Evolutionary conservation across 1,140 invertebrate species (phyloP).

Genomic region (Centruroides sculpturatus): DNA sequence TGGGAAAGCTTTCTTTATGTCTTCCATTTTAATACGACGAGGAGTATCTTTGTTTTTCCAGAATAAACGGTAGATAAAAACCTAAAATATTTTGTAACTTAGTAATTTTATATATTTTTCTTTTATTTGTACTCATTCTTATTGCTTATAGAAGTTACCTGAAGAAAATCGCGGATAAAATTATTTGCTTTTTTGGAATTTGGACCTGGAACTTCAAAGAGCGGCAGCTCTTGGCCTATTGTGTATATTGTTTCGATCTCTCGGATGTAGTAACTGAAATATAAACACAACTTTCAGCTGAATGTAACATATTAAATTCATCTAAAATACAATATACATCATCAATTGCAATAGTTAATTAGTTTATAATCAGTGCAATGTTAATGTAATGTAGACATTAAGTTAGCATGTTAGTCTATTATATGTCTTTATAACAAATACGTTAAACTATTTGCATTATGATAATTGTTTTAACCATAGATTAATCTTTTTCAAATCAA

Average conservation of each 20-base stretch:
- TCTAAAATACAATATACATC: no score
- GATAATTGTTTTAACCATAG: no score
- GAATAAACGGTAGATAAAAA: conserved; percentile 96
- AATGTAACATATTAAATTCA: no score
- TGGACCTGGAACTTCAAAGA: conserved; percentile 96
- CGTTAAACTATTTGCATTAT: no score
- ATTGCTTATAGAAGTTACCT: conserved; percentile 38
- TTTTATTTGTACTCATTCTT: no score
- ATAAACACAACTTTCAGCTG: conserved; percentile 20
- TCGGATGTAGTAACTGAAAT: conserved; percentile 69
- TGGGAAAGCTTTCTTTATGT: conserved; percentile 93
- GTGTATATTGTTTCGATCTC: conserved; percentile 79
- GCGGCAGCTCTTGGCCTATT: conserved; percentile 89
- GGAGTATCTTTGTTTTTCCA: conserved; percentile 89
- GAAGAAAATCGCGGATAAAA: conserved; percentile 93
- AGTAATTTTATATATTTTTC: no score
- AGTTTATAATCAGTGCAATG: no score
- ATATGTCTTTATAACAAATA: no score
- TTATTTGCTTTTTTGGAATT: conserved; percentile 98
- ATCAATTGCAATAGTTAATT: no score
- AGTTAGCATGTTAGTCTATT: no score
- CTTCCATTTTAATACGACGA: conserved; percentile 93
- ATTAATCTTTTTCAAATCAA: no score
- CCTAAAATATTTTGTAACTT: conserved; percentile 36
- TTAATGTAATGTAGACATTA: no score